Percentiles rank a stretch among this genome's conserved stretches.
These are phyloP conservation scores for Ceyx margarethae DNA, from an alignment of 2,113 vertebrate genomes.

Conservation along the genomic window DNA sequence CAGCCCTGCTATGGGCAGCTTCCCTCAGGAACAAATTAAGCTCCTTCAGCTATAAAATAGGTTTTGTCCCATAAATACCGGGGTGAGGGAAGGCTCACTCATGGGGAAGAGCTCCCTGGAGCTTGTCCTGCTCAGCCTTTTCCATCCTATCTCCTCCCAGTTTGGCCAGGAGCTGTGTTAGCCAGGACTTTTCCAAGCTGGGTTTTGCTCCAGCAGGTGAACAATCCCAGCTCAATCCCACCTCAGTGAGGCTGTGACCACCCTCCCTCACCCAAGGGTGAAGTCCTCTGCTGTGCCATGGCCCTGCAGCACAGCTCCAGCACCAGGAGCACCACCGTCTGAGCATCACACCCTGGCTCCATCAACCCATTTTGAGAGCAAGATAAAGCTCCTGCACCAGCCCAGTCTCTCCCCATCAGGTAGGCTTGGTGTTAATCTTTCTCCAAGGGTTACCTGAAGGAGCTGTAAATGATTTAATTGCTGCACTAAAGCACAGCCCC, in stretches of 20 bases:
- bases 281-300: fast-evolving
- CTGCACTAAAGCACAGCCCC: not conserved
- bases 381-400: not conserved
- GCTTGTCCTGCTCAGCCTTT: not conserved
- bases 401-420: not conserved
- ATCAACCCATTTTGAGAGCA: not conserved
- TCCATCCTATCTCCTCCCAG: not conserved
- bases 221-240: fast-evolving
- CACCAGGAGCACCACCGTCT: fast-evolving
- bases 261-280: fast-evolving
- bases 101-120: fast-evolving
- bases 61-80: not conserved
- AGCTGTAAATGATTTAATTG: not conserved
- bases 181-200: not conserved
- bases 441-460: not conserved
- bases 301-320: not conserved
- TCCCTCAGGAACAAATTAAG: not conserved
- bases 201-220: fast-evolving
- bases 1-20: not conserved
- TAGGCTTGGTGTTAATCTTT: fast-evolving
- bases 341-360: not conserved
- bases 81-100: fast-evolving
- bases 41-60: not conserved
- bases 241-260: not conserved
- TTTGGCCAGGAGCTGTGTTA: fast-evolving